phyloP scores from a whole-genome alignment of 2,113 vertebrate species.

The Macaca mulatta region DNA sequence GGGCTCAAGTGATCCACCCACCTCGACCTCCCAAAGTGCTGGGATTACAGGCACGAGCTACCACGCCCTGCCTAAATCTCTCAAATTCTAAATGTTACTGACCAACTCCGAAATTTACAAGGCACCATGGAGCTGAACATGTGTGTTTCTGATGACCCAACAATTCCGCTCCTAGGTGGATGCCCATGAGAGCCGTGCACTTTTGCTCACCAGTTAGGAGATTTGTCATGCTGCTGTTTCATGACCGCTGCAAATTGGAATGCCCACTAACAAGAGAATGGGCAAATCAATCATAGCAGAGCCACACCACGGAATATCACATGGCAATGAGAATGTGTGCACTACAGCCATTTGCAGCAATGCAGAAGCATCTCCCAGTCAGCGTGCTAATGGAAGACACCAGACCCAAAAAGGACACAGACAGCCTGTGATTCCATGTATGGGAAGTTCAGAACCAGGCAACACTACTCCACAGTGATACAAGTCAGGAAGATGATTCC shows the following conservation, averaged over 20 bases:
- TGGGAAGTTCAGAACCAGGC: neutral
- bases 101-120: neutral
- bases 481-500: neutral
- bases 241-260: neutral
- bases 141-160: neutral
- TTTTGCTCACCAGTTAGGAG: neutral
- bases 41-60: too few relatives aligned
- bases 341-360: rapidly evolving
- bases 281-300: rapidly evolving
- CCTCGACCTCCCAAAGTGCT: too few relatives aligned
- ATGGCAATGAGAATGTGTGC: rapidly evolving
- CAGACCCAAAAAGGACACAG: neutral
- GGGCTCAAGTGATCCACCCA: too few relatives aligned
- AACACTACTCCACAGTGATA: neutral
- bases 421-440: neutral
- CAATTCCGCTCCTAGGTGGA: neutral
- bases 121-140: rapidly evolving
- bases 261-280: neutral
- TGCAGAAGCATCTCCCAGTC: rapidly evolving
- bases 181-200: rapidly evolving
- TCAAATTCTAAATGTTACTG: neutral
- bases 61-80: neutral
- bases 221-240: rapidly evolving
- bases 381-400: neutral
- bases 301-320: rapidly evolving